These are phyloP conservation scores for Drosophila tripunctata DNA, from an alignment of 2,888 invertebrate species.

Conservation along the genomic window DNA sequence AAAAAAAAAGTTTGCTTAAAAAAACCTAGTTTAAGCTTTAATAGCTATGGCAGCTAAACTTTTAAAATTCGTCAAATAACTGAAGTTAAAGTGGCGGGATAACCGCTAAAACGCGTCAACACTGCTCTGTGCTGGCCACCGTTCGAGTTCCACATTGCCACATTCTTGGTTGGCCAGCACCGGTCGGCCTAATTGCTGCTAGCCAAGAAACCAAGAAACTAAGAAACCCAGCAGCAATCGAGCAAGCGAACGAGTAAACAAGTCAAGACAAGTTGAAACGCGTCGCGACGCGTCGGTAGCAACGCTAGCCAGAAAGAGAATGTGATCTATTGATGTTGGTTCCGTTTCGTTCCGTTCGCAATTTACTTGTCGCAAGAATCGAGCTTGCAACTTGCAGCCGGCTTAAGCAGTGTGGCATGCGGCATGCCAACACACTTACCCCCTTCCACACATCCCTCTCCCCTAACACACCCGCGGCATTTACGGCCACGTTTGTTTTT, in stretches of 20 bases:
- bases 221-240: neutral
- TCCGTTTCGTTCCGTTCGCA: slow-evolving; percentile 62
- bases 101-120: neutral
- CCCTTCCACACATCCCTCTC: neutral
- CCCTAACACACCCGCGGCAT: neutral
- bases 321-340: slow-evolving; percentile 32
- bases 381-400: slow-evolving; percentile 25
- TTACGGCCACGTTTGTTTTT: slow-evolving; percentile 8
- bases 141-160: slow-evolving; percentile 53
- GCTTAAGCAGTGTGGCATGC: neutral
- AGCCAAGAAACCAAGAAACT: too few relatives aligned
- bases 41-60: too few relatives aligned
- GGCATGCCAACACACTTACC: neutral
- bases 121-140: neutral
- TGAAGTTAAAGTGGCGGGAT: neutral
- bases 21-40: too few relatives aligned
- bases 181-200: slow-evolving; percentile 49
- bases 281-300: neutral
- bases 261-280: neutral
- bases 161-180: slow-evolving; percentile 63
- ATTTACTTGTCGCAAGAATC: slow-evolving; percentile 70
- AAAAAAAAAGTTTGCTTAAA: too few relatives aligned
- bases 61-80: too few relatives aligned
- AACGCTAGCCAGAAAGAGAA: slow-evolving; percentile 50
- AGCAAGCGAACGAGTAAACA: too few relatives aligned